These are phyloP conservation scores for Apamea crenata DNA, from an alignment of 2,888 invertebrate genomes.

Conservation along the genomic window DNA sequence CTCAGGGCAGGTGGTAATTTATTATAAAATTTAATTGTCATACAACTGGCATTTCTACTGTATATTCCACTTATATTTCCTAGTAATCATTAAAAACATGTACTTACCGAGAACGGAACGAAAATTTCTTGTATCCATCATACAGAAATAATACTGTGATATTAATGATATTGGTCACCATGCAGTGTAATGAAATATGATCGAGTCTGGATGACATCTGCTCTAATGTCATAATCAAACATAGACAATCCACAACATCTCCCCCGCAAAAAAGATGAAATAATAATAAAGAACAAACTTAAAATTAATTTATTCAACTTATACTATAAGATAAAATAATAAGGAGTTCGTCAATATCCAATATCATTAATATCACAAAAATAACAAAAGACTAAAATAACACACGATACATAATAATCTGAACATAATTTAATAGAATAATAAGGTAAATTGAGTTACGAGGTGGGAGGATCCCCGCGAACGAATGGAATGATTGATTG, in stretches of 20 bases:
- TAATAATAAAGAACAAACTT: too few relatives aligned
- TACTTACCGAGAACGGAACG: neutral
- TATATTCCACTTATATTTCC: too few relatives aligned
- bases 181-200: neutral
- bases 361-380: neutral
- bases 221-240: neutral
- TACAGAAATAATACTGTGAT: neutral
- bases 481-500: constrained; percentile 72
- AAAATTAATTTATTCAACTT: too few relatives aligned
- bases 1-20: too few relatives aligned
- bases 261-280: too few relatives aligned
- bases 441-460: constrained; percentile 53
- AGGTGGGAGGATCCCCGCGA: constrained; percentile 60
- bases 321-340: neutral
- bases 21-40: too few relatives aligned
- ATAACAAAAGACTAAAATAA: constrained; percentile 3
- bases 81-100: neutral
- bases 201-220: neutral
- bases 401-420: constrained; percentile 13
- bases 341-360: neutral
- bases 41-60: too few relatives aligned
- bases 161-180: too few relatives aligned
- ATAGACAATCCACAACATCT: neutral
- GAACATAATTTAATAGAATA: constrained; percentile 44
- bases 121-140: neutral